Conservation (phyloP, 2,797 vertebrate species). For the Onychomys torridus region DNA sequence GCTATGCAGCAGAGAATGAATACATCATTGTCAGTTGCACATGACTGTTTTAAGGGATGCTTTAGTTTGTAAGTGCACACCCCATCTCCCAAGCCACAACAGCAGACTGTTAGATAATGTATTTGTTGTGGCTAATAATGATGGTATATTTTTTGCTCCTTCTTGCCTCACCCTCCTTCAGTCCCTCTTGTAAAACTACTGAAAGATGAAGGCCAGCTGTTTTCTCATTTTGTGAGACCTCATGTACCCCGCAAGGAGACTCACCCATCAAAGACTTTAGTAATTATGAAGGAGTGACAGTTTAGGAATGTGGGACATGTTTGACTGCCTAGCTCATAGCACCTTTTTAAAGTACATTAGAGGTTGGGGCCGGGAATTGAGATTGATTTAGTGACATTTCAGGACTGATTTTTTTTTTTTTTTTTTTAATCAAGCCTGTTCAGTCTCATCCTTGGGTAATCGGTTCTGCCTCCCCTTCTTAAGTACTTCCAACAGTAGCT, state of each 20-base stretch:
- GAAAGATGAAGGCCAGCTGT: slow-evolving; percentile 83
- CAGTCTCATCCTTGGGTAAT: background rate
- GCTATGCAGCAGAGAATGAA: background rate
- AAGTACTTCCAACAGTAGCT: background rate
- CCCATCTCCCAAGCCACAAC: no score
- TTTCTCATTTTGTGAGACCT: slow-evolving; percentile 83
- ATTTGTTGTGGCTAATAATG: background rate
- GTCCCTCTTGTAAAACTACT: slow-evolving; percentile 17
- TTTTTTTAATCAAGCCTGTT: background rate
- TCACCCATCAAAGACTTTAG: slow-evolving; percentile 82
- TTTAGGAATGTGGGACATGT: slow-evolving; percentile 82
- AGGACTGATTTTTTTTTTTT: slow-evolving; percentile 28
- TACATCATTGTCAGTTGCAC: fast-evolving
- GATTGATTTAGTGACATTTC: slow-evolving; percentile 75
- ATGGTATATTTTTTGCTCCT: background rate
- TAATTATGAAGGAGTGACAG: slow-evolving; percentile 80
- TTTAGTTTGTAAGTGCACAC: background rate
- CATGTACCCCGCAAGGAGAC: slow-evolving; percentile 83
- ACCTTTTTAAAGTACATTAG: slow-evolving; percentile 70
- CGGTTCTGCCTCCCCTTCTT: background rate
- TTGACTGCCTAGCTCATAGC: slow-evolving; percentile 77
- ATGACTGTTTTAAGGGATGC: slow-evolving; percentile 8
- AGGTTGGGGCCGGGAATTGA: slow-evolving; percentile 28
- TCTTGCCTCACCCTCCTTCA: background rate
- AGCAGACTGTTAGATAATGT: background rate